Percentiles rank a stretch among this genome's conserved stretches.
Evolutionary conservation across 2,888 invertebrate genomes (phyloP).

Genomic region (Sesamia inferens): DNA sequence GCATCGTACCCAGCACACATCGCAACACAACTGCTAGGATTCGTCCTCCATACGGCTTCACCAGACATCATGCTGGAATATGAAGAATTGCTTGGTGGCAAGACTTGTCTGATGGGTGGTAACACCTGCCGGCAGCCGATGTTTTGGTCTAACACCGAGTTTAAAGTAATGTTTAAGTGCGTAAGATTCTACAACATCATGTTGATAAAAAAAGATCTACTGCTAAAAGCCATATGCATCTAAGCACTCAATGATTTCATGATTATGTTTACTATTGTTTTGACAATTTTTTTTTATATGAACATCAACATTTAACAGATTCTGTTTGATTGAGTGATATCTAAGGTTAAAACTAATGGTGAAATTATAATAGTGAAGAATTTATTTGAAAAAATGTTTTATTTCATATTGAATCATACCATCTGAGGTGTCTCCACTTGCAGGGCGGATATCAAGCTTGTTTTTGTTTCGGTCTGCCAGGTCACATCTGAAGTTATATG

Average conservation of each 20-base stretch:
- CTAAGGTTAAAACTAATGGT: neutral
- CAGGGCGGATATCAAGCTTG: conserved; percentile 74
- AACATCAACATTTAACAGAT: neutral
- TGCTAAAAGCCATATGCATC: neutral
- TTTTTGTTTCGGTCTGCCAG: conserved; percentile 73
- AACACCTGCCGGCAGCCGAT: too few relatives aligned
- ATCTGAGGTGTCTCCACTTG: conserved; percentile 70
- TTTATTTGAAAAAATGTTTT: neutral
- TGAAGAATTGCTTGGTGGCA: too few relatives aligned
- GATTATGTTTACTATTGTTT: neutral
- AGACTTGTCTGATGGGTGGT: too few relatives aligned
- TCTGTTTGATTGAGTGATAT: neutral
- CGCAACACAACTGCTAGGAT: too few relatives aligned
- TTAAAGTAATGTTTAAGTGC: too few relatives aligned
- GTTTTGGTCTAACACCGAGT: too few relatives aligned
- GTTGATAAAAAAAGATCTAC: neutral
- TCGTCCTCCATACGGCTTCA: too few relatives aligned
- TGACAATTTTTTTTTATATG: neutral
- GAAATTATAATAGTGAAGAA: neutral
- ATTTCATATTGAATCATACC: conserved; percentile 64
- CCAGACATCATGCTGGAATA: too few relatives aligned
- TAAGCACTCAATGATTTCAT: neutral
- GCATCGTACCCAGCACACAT: too few relatives aligned
- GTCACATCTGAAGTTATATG: conserved; percentile 73
- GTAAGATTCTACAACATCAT: too few relatives aligned